These are phyloP conservation scores for Nyctereutes procyonoides DNA, from an alignment of 2,113 vertebrate genomes.

Conservation along the genomic window DNA sequence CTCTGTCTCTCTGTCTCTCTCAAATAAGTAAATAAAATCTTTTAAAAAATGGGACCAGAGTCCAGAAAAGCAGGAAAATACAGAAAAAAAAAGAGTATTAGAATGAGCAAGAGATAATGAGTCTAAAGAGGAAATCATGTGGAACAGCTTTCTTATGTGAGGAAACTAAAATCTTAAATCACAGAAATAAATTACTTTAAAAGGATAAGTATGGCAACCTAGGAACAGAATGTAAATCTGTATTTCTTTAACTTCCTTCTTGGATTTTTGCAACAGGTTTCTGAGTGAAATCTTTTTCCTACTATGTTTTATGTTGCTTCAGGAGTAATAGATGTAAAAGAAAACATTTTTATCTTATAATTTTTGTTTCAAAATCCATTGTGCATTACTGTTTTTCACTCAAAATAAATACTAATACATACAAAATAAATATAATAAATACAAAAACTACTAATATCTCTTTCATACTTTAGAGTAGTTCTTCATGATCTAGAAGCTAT, in stretches of 20 bases:
- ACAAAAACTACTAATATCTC: background rate
- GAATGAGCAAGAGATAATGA: background rate
- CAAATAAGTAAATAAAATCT: too few species aligned
- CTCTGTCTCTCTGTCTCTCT: too few species aligned
- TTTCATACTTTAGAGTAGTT: background rate
- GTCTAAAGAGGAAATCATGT: background rate
- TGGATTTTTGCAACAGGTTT: background rate
- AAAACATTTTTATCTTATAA: background rate
- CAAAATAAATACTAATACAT: background rate
- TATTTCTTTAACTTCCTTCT: background rate
- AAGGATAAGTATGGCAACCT: background rate
- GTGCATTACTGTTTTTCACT: background rate
- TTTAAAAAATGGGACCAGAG: background rate
- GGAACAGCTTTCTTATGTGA: background rate
- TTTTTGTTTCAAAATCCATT: background rate
- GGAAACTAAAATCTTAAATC: background rate
- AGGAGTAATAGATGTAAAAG: background rate
- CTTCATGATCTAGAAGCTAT: background rate
- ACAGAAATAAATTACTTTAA: background rate
- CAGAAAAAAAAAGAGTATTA: background rate
- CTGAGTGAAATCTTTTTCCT: background rate
- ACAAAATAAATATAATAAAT: too few species aligned
- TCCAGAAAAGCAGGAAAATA: background rate
- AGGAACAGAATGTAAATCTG: background rate
- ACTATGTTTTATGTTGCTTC: background rate